phyloP scores from a whole-genome alignment of 2,888 invertebrate genomes.

The Torymus auratus region DNA sequence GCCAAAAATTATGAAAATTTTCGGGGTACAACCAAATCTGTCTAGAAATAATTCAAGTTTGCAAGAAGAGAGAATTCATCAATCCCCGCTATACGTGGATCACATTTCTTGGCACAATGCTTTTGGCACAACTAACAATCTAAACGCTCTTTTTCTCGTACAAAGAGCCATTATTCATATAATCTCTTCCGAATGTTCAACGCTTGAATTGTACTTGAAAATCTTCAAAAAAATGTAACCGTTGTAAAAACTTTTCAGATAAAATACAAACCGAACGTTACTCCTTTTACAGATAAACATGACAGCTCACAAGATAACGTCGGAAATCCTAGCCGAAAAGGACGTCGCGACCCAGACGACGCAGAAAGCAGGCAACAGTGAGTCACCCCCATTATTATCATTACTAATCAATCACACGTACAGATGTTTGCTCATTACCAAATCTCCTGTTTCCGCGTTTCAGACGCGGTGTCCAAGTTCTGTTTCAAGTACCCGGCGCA shows the following conservation, averaged over 20 bases:
- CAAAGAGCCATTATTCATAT: neutral
- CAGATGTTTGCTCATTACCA: neutral
- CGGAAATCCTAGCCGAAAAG: conserved; percentile 51
- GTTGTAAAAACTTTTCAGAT: too few relatives aligned
- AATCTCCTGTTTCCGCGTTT: conserved; percentile 24
- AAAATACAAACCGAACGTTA: too few relatives aligned
- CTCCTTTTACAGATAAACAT: conserved; percentile 16
- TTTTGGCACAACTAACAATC: too few relatives aligned
- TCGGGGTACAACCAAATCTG: too few relatives aligned
- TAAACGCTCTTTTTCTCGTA: neutral
- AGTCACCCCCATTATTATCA: conserved; percentile 18
- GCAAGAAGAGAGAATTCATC: too few relatives aligned
- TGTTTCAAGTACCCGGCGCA: conserved; percentile 80
- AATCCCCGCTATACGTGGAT: too few relatives aligned
- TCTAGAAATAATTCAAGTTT: too few relatives aligned
- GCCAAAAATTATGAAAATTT: too few relatives aligned
- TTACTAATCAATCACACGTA: neutral
- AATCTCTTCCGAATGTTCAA: too few relatives aligned
- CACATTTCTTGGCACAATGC: too few relatives aligned
- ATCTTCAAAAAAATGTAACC: too few relatives aligned
- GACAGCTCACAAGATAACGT: conserved; percentile 45
- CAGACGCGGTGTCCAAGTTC: conserved; percentile 86
- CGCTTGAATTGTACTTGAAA: too few relatives aligned
- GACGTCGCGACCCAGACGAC: conserved; percentile 24
- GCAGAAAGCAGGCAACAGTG: conserved; percentile 42